These are phyloP conservation scores for Lethenteron reissneri DNA, from an alignment of 2,113 vertebrate genomes.

Conservation along the genomic window DNA sequence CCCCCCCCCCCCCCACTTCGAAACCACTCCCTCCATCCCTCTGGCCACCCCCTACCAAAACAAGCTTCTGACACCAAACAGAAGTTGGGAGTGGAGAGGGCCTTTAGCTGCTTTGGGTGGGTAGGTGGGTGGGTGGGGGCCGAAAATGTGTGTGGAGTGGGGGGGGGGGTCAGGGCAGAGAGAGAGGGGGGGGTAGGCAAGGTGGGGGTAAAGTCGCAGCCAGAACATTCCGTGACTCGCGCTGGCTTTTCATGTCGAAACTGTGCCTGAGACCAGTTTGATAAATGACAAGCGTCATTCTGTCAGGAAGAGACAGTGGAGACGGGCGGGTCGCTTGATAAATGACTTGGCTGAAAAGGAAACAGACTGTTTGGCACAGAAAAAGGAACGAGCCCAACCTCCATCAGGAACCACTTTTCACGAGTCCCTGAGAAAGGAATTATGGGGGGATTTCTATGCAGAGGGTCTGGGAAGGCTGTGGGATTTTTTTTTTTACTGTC, in stretches of 20 bases:
- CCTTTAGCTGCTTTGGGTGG: too few species aligned
- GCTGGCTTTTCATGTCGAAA: background rate
- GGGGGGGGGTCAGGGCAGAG: background rate
- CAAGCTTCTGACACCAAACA: too few species aligned
- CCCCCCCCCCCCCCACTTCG: too few species aligned
- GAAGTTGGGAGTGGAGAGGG: too few species aligned
- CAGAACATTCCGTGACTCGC: too few species aligned
- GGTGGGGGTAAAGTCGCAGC: background rate
- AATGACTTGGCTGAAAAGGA: slow-evolving; percentile 93
- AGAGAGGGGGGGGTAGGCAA: background rate
- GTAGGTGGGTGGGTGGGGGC: too few species aligned
- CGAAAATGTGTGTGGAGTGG: background rate
- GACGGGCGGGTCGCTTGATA: slow-evolving; percentile 95
- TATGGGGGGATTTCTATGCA: background rate
- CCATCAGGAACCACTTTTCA: slow-evolving; percentile 30
- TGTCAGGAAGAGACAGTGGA: slow-evolving; percentile 98
- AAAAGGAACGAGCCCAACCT: slow-evolving; percentile 48
- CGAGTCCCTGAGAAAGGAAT: slow-evolving; percentile 19
- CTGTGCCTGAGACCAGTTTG: slow-evolving; percentile 62
- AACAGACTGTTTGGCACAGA: slow-evolving; percentile 98
- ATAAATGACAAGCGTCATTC: slow-evolving; percentile 99
- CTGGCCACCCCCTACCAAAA: too few species aligned
- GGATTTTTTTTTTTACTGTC: too few species aligned
- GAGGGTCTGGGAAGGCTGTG: background rate
- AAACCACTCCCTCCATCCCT: too few species aligned